Conservation (phyloP, 2,888 invertebrate genomes). For the Muscina levida region DNA sequence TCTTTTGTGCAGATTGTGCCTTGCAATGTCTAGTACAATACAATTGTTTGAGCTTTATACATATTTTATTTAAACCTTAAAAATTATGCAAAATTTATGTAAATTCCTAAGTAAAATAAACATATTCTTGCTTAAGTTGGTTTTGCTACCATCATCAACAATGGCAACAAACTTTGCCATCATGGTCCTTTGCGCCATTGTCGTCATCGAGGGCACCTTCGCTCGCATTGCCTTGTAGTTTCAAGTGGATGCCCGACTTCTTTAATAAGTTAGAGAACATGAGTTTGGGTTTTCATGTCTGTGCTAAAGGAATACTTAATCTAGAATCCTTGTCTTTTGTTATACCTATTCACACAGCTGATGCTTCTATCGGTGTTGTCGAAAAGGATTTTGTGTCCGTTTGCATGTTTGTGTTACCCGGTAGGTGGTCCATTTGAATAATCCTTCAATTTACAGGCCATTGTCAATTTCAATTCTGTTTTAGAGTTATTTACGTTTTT, state of each 20-base stretch:
- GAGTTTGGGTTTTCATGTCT: constrained; percentile 1
- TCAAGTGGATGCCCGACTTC: neutral
- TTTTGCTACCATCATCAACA: constrained; percentile 15
- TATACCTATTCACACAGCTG: constrained; percentile 2
- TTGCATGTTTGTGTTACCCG: neutral
- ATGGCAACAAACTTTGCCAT: constrained; percentile 26
- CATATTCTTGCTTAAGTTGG: constrained; percentile 44
- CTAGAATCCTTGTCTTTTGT: neutral
- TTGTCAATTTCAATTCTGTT: constrained; percentile 51
- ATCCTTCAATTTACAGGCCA: constrained; percentile 59
- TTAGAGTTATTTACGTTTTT: constrained; percentile 21
- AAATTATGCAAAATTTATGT: constrained; percentile 60
- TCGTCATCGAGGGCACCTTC: neutral
- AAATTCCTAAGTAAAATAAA: constrained; percentile 48
- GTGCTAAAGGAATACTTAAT: neutral
- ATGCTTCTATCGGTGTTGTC: neutral
- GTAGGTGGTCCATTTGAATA: constrained; percentile 43
- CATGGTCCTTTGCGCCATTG: neutral
- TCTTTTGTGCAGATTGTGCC: too few species aligned
- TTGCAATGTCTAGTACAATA: too few species aligned
- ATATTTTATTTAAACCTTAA: constrained; percentile 34
- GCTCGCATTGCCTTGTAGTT: constrained; percentile 9
- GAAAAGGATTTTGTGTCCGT: neutral
- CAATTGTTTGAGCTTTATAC: neutral
- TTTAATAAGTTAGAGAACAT: constrained; percentile 3